Percentiles rank a stretch among this genome's conserved stretches.
Evolutionary conservation across 2,888 invertebrate species (phyloP).

Genomic region (Andrena bicolor): DNA sequence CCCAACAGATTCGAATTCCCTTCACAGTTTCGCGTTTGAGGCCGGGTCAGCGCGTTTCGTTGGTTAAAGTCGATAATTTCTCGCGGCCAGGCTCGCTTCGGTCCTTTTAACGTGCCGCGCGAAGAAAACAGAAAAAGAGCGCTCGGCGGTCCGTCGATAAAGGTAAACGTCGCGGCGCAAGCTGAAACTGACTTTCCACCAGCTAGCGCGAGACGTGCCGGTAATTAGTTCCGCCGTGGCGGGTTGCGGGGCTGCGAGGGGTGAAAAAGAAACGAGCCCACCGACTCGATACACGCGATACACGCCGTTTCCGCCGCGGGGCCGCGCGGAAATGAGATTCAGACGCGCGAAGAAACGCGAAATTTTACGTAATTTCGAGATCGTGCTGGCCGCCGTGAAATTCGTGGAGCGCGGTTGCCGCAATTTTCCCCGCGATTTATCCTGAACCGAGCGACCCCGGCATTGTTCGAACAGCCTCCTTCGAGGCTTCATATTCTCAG

Average conservation of each 20-base stretch:
- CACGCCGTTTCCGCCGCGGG: constrained; percentile 4
- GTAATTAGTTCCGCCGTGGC: constrained; percentile 63
- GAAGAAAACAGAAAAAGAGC: constrained; percentile 7
- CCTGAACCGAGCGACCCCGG: constrained; percentile 2
- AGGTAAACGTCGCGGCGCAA: constrained; percentile 33
- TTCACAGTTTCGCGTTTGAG: constrained; percentile 1
- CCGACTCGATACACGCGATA: constrained; percentile 33
- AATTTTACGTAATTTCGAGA: neutral
- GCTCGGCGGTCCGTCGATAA: constrained; percentile 22
- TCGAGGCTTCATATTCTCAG: constrained; percentile 20
- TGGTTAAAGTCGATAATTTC: constrained; percentile 50
- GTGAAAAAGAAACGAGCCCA: constrained; percentile 4
- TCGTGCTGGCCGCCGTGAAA: neutral
- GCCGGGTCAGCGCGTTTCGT: neutral
- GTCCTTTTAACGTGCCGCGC: neutral
- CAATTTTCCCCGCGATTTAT: neutral
- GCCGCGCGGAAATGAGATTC: constrained; percentile 28
- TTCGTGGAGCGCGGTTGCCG: neutral
- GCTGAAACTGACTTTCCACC: constrained; percentile 47
- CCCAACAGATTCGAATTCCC: neutral
- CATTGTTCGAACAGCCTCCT: constrained; percentile 31
- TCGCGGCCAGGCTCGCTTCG: constrained; percentile 4
- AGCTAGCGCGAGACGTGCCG: constrained; percentile 39
- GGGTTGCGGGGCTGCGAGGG: neutral
- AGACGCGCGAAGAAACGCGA: constrained; percentile 4